Evolutionary conservation across 2,113 vertebrate genomes (phyloP).

Genomic region (Varanus salvator): DNA sequence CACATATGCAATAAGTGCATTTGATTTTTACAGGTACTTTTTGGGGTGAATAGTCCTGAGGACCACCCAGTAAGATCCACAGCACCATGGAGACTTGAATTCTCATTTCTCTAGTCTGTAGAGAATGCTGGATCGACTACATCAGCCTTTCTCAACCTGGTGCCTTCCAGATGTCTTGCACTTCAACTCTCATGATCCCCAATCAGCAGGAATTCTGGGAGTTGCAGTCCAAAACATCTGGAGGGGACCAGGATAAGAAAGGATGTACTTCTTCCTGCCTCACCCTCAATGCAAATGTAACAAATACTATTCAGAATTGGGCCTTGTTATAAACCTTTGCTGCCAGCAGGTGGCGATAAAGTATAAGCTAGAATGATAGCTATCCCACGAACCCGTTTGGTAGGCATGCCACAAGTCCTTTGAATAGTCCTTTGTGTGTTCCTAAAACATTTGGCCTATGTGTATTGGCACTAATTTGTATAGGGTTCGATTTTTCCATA

Average conservation of each 20-base stretch:
- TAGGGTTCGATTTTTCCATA: neutral
- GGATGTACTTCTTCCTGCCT: no score
- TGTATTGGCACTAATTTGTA: neutral
- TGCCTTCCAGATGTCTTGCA: no score
- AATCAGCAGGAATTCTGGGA: no score
- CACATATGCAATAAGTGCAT: no score
- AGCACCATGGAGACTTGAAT: neutral
- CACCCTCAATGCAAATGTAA: neutral
- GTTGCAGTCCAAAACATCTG: no score
- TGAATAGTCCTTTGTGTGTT: neutral
- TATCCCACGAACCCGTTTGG: neutral
- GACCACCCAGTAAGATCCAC: neutral
- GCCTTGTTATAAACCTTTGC: neutral
- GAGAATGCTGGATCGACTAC: neutral
- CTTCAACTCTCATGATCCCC: no score
- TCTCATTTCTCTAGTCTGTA: neutral
- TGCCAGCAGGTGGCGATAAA: constrained; percentile 30
- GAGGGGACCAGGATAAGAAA: no score
- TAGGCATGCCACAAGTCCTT: neutral
- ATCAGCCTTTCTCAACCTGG: no score
- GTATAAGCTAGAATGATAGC: neutral
- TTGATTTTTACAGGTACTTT: neutral
- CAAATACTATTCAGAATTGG: neutral
- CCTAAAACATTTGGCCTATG: neutral
- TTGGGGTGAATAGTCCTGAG: neutral